Percentiles rank a stretch among this genome's conserved stretches.
Evolutionary conservation across 2,888 invertebrate genomes (phyloP).

Genomic region (Cheilosia vulpina): DNA sequence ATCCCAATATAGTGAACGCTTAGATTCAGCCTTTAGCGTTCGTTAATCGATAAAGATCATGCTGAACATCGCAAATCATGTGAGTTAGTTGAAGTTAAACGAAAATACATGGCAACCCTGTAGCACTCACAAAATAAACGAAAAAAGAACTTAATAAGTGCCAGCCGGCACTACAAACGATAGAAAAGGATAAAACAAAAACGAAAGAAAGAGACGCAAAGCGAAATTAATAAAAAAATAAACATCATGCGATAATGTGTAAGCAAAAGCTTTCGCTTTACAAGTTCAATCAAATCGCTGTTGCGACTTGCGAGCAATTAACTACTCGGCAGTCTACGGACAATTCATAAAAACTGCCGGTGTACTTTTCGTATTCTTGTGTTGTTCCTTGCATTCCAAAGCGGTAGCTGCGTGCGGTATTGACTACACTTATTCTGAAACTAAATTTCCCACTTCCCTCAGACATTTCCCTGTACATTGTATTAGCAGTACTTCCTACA

Average conservation of each 20-base stretch:
- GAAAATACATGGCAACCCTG: conserved; percentile 34
- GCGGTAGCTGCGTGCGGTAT: conserved; percentile 17
- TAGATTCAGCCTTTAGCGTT: too few species aligned
- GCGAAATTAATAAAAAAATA: conserved; percentile 51
- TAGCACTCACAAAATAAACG: not conserved
- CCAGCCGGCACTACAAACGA: conserved; percentile 11
- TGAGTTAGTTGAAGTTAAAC: too few species aligned
- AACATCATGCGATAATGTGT: conserved; percentile 70
- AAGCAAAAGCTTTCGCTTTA: conserved; percentile 58
- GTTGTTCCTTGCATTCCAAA: conserved; percentile 31
- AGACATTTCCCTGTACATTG: not conserved
- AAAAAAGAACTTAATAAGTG: conserved; percentile 19
- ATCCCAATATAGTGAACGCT: too few species aligned
- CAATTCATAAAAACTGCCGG: conserved; percentile 57
- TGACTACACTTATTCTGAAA: conserved; percentile 15
- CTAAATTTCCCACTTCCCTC: conserved; percentile 7
- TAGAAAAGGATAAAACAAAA: conserved; percentile 12
- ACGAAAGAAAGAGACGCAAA: conserved; percentile 32
- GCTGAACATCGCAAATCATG: not conserved
- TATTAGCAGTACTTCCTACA: not conserved
- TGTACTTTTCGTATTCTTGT: conserved; percentile 6
- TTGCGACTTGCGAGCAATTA: conserved; percentile 5
- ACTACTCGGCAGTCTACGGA: conserved; percentile 2
- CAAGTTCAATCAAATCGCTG: conserved; percentile 41
- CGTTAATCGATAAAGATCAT: too few species aligned